phyloP scores from a whole-genome alignment of 2,888 invertebrate species.

The Heterodera filipjevi region DNA sequence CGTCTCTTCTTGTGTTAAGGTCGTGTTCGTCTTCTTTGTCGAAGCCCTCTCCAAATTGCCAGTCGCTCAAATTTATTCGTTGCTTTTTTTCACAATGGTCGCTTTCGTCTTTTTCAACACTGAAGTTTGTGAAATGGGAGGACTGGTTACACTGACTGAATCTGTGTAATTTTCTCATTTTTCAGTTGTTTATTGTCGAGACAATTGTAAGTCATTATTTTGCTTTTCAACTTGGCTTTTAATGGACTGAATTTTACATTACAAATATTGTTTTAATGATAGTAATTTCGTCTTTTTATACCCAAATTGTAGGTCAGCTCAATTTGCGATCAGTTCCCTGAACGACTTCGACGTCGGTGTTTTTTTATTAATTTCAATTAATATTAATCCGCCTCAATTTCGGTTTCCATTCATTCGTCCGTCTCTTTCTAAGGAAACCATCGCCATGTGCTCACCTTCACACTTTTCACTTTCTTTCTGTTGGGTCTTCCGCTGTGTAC shows the following conservation, averaged over 20 bases:
- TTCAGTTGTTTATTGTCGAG: slow-evolving; percentile 69
- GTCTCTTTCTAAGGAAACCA: slow-evolving; percentile 28
- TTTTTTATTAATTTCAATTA: slow-evolving; percentile 46
- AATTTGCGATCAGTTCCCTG: slow-evolving; percentile 69
- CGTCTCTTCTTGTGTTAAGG: slow-evolving; percentile 49
- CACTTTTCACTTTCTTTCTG: slow-evolving; percentile 55
- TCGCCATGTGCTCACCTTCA: slow-evolving; percentile 55
- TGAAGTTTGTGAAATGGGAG: slow-evolving; percentile 47
- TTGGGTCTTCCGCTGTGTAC: slow-evolving; percentile 62
- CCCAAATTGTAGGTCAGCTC: slow-evolving; percentile 66
- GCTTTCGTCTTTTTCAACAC: slow-evolving; percentile 60
- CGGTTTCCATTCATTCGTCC: neutral
- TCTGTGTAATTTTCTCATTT: neutral
- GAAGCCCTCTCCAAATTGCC: slow-evolving; percentile 79
- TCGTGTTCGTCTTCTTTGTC: slow-evolving; percentile 84
- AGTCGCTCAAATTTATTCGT: slow-evolving; percentile 80
- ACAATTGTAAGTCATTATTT: slow-evolving; percentile 66
- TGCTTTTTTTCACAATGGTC: slow-evolving; percentile 77
- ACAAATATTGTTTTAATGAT: too few species aligned
- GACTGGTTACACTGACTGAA: slow-evolving; percentile 8
- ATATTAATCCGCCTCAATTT: too few species aligned
- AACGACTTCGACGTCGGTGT: slow-evolving; percentile 63
- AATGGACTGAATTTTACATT: too few species aligned
- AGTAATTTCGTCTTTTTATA: neutral
- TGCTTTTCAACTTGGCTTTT: neutral